Evolutionary conservation across 2,113 vertebrate genomes (phyloP), one percentile per base, ranked within the genome.

Genomic region (Catharus bicknelli): DNA sequence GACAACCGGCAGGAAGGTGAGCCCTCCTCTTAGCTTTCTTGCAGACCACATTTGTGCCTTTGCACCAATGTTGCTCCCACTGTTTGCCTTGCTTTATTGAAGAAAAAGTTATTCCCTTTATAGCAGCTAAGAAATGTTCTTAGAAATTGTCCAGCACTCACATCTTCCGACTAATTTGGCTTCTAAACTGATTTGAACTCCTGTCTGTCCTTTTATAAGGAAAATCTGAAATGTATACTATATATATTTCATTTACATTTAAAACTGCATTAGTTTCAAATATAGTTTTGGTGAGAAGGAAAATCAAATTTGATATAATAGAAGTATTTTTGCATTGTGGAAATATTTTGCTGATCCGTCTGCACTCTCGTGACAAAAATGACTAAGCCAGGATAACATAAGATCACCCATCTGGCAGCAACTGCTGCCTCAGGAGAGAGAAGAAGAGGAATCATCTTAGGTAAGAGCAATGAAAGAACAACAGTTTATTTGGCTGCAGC

Each of bases 361-460:
- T 48, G 27, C 50, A 36, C 22, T 90, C 45, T 61, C 48, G 11
- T 57, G 40, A 57, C 10, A 29, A 72, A 53, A 10, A 7, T 30
- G 2, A 42, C 18, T 40, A 63, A 72, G 17, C 25, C 6, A 7
- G 15, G 36, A 38, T 47, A 82, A 69, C 17, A 11, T 26, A 45
- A 47, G 8, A 30, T 45, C 55, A 42, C 29, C n/a, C 16, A 9
- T 19, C 13, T 7, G 47, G 26, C 79, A 76, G n/a, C 50, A 62
- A 4, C 15, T 0, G 0, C 19, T 9, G 3, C 38, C 42, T 69
- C 64, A 36, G 47, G 36, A 90, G 34, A 4, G 17, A 53, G 61
- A 69, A 83, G 68, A 74, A n/a, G 22, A 70, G 10, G 29, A 88
- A 85, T 38, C 0, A 0, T 48, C 54, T 79, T n/a, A 40, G 20